Percentiles rank a stretch among this genome's conserved stretches.
These are phyloP conservation scores for Pituophis catenifer DNA, from an alignment of 2,113 vertebrate genomes.

Conservation along the genomic window DNA sequence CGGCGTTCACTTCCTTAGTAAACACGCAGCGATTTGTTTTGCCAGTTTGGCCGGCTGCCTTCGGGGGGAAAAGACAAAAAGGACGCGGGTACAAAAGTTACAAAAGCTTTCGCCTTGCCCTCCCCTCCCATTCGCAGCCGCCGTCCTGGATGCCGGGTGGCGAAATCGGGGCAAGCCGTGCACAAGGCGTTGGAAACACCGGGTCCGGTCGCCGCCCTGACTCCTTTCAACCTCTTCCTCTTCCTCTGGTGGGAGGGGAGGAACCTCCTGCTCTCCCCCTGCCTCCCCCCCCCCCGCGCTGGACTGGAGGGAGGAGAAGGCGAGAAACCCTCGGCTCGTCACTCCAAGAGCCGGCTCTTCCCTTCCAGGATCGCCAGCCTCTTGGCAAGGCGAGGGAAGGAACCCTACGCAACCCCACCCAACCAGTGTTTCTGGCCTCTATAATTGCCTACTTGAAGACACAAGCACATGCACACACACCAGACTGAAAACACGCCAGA, in stretches of 20 bases:
- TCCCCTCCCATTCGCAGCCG: background rate
- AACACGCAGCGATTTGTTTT: background rate
- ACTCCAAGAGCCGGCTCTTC: background rate
- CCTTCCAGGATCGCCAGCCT: background rate
- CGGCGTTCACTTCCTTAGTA: background rate
- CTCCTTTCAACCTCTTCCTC: background rate
- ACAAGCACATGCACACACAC: background rate
- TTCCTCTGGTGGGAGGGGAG: background rate
- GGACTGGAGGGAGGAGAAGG: background rate
- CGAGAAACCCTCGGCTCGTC: background rate
- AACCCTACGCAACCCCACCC: background rate
- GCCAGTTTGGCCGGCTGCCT: background rate
- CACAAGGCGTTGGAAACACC: background rate
- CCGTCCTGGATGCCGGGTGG: background rate
- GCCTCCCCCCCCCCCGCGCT: background rate
- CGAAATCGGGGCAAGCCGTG: background rate
- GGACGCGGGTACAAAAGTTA: background rate
- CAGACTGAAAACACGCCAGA: background rate
- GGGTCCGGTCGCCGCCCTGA: background rate
- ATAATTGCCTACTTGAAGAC: constrained; percentile 1
- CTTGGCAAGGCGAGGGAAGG: background rate
- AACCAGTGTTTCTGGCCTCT: constrained; percentile 1
- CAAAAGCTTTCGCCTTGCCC: background rate
- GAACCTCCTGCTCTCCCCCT: background rate
- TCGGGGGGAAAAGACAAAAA: background rate